Evolutionary conservation across 2,888 invertebrate species (phyloP).

Genomic region (Polymixis flavicincta): DNA sequence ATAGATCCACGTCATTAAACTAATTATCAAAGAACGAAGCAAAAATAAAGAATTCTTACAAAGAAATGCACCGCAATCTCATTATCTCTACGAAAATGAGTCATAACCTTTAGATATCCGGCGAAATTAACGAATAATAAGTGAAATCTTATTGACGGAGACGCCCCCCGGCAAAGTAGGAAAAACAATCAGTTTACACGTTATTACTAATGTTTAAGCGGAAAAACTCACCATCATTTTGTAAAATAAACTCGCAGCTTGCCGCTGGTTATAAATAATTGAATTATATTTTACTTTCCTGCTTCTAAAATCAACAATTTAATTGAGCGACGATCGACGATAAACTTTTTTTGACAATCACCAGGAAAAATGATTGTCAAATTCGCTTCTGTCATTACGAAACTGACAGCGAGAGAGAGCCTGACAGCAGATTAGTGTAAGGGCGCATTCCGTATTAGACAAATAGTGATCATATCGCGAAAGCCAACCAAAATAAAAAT

Average conservation of each 20-base stretch:
- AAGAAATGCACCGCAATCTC: slow-evolving; percentile 26
- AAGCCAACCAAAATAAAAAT: too few species aligned
- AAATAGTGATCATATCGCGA: too few species aligned
- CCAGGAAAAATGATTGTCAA: slow-evolving; percentile 53
- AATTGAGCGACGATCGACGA: slow-evolving; percentile 22
- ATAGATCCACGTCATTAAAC: slow-evolving; percentile 65
- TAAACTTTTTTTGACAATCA: slow-evolving; percentile 43
- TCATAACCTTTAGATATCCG: slow-evolving; percentile 41
- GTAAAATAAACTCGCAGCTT: slow-evolving; percentile 34
- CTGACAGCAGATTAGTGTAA: slow-evolving; percentile 17
- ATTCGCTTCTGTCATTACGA: slow-evolving; percentile 38
- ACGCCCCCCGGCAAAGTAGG: slow-evolving; percentile 76
- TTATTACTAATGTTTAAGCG: neutral
- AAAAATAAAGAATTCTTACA: slow-evolving; percentile 28
- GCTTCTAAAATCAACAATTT: slow-evolving; percentile 44
- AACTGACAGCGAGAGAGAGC: slow-evolving; percentile 11
- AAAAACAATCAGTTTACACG: slow-evolving; percentile 23
- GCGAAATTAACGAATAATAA: slow-evolving; percentile 41
- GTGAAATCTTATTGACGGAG: slow-evolving; percentile 55
- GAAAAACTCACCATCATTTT: slow-evolving; percentile 82
- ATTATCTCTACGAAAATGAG: slow-evolving; percentile 44
- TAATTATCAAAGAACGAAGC: slow-evolving; percentile 47
- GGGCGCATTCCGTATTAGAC: too few species aligned
- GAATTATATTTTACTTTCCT: slow-evolving; percentile 34
- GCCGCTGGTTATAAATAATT: slow-evolving; percentile 13